Base-by-base conservation (phyloP, 2,113 vertebrate species). In the Podiceps cristatus region DNA sequence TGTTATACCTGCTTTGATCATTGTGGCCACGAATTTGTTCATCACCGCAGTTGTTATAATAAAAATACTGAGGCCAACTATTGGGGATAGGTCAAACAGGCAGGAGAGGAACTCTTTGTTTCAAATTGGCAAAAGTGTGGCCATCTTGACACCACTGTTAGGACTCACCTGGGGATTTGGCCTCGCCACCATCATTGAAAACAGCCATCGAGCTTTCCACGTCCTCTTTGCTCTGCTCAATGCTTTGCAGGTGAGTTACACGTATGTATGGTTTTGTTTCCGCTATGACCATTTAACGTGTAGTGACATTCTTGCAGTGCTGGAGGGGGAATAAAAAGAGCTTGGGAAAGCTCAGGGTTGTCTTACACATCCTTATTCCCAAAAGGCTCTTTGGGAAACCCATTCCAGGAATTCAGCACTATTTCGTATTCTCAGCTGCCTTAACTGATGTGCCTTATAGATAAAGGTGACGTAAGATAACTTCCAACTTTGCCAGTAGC, bases 31-130 rank as follows among this genome's bases (percentile, higher is more conserved):
- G 4, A 99, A 99, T 31, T 29, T 98, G 27, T 98, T 99, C 84
- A 98, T 98, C 49, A 98, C 99, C 0, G 25, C 98, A 2, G 97
- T 99, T 78, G 99, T 99, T 27, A 98, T 99, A 95, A 97, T 98
- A 91, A 99, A 99, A 98, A 98, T 99, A 66, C 11, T 99, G 58
- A 97, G 98, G 90, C 99, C 98, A 31, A 96, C 98, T 44, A 94
- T 99, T 13, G 98, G 98, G 25, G 98, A 98, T 68, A 98, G 97
- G 49, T 96, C 98, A 29, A 96, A 88, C 5, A 97, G 78, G 11
- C 98, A 98, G 53, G 98, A 98, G 55, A 98, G 49, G 69, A 98
- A 63, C 62, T 96, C 96, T 79, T 75, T 98, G 15, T 88, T 98
- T 75, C 98, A 98, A 71, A 98, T 98, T 75, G 75, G 90, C 71